A percentile compares a stretch with the other conserved stretches of the same genome.
phyloP scores from a whole-genome alignment of 2,797 vertebrate genomes.

The Chromobotia macracanthus region DNA sequence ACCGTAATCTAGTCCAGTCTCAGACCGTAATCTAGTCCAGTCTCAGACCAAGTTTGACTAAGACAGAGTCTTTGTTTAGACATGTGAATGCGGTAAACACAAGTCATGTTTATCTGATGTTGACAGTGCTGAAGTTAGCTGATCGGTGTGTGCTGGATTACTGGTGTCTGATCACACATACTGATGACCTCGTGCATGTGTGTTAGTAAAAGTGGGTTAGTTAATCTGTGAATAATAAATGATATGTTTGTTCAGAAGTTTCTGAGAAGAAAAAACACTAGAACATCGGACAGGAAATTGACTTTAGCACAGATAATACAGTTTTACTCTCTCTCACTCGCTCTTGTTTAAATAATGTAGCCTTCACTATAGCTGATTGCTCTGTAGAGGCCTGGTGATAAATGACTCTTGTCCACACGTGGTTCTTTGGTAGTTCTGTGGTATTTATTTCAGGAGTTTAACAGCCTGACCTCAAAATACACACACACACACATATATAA shows the following conservation, averaged over 20 bases:
- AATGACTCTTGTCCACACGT: constrained; percentile 21
- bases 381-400: constrained; percentile 34
- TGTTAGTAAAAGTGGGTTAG: constrained; percentile 18
- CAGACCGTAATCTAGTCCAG: too few relatives aligned
- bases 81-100: constrained; percentile 47
- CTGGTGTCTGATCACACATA: constrained; percentile 37
- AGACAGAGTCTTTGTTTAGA: constrained; percentile 38
- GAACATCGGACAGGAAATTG: background rate
- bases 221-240: background rate
- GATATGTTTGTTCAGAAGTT: background rate
- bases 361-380: constrained; percentile 1
- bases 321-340: background rate
- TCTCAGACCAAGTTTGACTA: constrained; percentile 24
- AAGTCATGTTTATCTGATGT: constrained; percentile 53
- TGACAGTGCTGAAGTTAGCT: constrained; percentile 44
- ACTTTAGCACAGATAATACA: constrained; percentile 8
- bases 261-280: background rate
- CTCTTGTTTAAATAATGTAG: constrained; percentile 14
- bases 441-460: constrained; percentile 33
- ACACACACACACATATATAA: background rate
- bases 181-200: constrained; percentile 31
- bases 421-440: constrained; percentile 32
- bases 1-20: too few relatives aligned
- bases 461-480: constrained; percentile 31
- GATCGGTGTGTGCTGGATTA: constrained; percentile 25